Evolutionary conservation across 2,113 vertebrate genomes (phyloP).

Genomic region (Illadopsis cleaveri): DNA sequence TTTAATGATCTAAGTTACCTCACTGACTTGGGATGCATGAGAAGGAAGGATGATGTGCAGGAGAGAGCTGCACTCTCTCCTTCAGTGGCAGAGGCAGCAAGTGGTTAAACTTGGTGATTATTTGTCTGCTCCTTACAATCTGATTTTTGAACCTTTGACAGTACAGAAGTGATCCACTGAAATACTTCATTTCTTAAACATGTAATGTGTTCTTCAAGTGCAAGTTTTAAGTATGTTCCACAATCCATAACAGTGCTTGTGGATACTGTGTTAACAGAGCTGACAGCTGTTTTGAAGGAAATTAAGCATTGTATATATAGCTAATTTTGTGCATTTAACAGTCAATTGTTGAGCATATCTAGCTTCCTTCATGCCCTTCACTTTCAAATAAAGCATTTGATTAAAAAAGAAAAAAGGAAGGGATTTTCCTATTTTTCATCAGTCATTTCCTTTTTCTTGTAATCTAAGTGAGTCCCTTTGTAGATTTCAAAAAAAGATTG

Average conservation of each 20-base stretch:
- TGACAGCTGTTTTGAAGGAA: not conserved
- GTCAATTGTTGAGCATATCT: not conserved
- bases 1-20: not conserved
- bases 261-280: not conserved
- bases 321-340: not conserved
- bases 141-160: not conserved
- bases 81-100: not conserved
- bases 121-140: not conserved
- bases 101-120: not conserved
- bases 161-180: not conserved
- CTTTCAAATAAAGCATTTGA: not conserved
- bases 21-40: not conserved
- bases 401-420: not conserved
- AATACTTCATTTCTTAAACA: not conserved
- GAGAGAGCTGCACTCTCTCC: not conserved
- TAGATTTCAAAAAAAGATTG: not conserved
- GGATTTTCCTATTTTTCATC: not conserved
- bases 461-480: not conserved
- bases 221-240: not conserved
- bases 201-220: not conserved
- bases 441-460: not conserved
- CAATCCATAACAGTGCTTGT: not conserved
- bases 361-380: not conserved
- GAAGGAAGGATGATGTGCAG: not conserved
- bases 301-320: not conserved